Evolutionary conservation across 2,888 invertebrate genomes (phyloP).

Genomic region (Geotrupes spiniger): DNA sequence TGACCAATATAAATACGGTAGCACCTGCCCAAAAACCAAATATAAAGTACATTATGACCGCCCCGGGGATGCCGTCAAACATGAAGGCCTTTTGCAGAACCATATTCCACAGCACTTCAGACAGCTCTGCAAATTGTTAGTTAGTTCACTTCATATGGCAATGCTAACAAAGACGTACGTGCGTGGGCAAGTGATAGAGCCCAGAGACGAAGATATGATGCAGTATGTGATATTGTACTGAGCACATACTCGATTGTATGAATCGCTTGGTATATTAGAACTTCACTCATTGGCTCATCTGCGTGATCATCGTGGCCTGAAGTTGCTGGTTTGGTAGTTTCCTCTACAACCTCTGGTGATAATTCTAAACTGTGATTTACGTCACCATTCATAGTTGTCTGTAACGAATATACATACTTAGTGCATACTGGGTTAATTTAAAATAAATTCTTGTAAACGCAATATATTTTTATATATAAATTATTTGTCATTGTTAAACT

Average conservation of each 20-base stretch:
- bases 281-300: slow-evolving; percentile 77
- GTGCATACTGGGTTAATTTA: too few species aligned
- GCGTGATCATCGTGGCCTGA: slow-evolving; percentile 46
- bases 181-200: slow-evolving; percentile 97
- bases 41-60: slow-evolving; percentile 58
- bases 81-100: slow-evolving; percentile 54
- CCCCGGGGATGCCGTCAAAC: slow-evolving; percentile 46
- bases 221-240: slow-evolving; percentile 97
- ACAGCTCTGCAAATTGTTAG: slow-evolving; percentile 59
- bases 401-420: too few species aligned
- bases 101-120: slow-evolving; percentile 76
- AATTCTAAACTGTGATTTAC: slow-evolving; percentile 67
- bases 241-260: slow-evolving; percentile 99
- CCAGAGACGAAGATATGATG: slow-evolving; percentile 98
- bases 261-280: slow-evolving; percentile 88
- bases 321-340: slow-evolving; percentile 49
- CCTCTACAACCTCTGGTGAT: slow-evolving; percentile 49
- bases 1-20: slow-evolving; percentile 77
- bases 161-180: too few species aligned
- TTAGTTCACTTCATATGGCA: too few species aligned
- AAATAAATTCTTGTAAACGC: too few species aligned
- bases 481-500: too few species aligned
- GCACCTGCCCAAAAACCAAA: slow-evolving; percentile 81
- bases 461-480: too few species aligned
- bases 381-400: slow-evolving; percentile 56